Conservation (phyloP, 2,888 invertebrate species). For the Malthinus seriepunctatus region DNA sequence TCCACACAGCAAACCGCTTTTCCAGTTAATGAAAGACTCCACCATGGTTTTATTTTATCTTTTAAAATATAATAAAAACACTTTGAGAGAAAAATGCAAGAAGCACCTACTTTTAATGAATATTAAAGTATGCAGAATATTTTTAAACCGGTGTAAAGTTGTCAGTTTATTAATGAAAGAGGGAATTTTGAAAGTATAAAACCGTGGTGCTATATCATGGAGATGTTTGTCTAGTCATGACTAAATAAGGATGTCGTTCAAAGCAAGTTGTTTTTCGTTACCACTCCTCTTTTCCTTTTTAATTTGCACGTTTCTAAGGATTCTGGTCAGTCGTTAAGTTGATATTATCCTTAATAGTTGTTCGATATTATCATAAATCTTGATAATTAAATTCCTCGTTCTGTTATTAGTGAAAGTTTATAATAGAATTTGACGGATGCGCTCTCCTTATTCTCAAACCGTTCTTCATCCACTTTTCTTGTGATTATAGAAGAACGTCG, state of each 20-base stretch:
- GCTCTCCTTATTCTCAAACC: background rate
- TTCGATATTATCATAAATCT: background rate
- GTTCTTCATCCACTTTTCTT: conserved; percentile 4
- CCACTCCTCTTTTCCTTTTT: conserved; percentile 32
- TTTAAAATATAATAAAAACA: background rate
- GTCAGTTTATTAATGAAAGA: background rate
- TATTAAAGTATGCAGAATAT: background rate
- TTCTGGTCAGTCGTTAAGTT: conserved; percentile 33
- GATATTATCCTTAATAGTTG: conserved; percentile 16
- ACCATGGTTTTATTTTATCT: conserved; percentile 9
- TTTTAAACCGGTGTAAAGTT: background rate
- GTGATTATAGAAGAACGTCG: background rate
- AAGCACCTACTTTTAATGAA: background rate
- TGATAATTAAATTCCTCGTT: conserved; percentile 1
- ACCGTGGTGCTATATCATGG: conserved; percentile 16
- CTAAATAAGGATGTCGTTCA: conserved; percentile 35
- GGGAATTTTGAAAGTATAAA: conserved; percentile 1
- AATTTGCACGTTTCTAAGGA: conserved; percentile 36
- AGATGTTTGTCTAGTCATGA: conserved; percentile 24
- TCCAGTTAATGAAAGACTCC: background rate
- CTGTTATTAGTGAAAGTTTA: conserved; percentile 19
- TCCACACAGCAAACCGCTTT: conserved; percentile 8
- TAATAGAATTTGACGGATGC: conserved; percentile 20
- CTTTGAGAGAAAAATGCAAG: background rate
- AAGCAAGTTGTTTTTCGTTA: conserved; percentile 31